Evolutionary conservation across 2,113 vertebrate genomes (phyloP), one percentile per base, ranked within the genome.

Genomic region (Oryzias javanicus): DNA sequence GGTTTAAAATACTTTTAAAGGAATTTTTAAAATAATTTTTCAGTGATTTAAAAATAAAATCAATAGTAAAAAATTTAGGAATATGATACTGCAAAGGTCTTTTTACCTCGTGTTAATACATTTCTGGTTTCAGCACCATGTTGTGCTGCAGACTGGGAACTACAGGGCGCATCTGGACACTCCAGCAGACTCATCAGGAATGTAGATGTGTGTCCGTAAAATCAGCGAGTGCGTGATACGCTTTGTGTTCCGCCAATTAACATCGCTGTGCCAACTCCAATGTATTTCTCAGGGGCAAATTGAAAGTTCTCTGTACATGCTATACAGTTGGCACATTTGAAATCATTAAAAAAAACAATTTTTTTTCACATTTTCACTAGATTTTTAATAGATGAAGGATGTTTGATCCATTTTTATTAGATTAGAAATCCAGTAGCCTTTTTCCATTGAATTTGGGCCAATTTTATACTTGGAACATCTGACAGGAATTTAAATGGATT

Each of bases 141-240:
- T 8, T 42, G 18, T 63, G 35, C n/a, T 16, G 46, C 48, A 49
- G 53, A 61, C 55, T 53, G 27, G 47, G 49, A 41, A 49, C 15
- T 70, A 64, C 42, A 64, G 16, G 65, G 64, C 14, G 52, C 25
- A 5, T 61, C 40, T n/a, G 29, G 27, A 55, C 61, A 67, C 52
- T 76, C 47, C 77, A 78, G 83, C 72, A 81, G 51, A 42, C 65
- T 18, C 55, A 42, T 56, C 40, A 80, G 85, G 91, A 92, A 92
- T 92, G 88, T 91, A 4, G 83, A 85, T 70, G 71, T 91, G 76
- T 89, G 80, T 66, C 79, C 53, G 57, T 52, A 86, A 86, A 91
- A 86, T 70, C 81, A 65, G 58, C 79, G 42, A 79, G 84, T 78
- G 73, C 78, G 73, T 58, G 72, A 72, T 72, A 81, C 64, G 56